Evolutionary conservation across 2,888 invertebrate genomes (phyloP).

Genomic region (Drosophila seclusa): DNA sequence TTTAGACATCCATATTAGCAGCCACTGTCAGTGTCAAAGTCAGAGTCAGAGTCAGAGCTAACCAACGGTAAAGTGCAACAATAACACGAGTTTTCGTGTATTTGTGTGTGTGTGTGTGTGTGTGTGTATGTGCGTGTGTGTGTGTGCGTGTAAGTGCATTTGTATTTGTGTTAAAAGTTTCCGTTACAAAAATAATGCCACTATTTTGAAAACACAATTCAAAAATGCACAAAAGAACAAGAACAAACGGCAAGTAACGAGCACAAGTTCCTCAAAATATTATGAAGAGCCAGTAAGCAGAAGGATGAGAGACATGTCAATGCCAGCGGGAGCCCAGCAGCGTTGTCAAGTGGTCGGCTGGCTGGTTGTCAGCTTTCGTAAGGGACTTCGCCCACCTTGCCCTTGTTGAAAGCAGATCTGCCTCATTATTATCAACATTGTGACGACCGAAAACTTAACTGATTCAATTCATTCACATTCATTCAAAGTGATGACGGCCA

Average conservation of each 20-base stretch:
- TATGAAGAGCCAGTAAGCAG: constrained; percentile 1
- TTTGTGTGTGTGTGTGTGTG: constrained; percentile 17
- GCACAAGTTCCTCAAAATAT: constrained; percentile 54
- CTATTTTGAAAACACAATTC: constrained; percentile 65
- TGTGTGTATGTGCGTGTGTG: constrained; percentile 27
- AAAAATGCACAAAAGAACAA: constrained; percentile 61
- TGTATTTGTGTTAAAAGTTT: constrained; percentile 70
- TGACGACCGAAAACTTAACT: constrained; percentile 49
- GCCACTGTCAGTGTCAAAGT: constrained; percentile 21
- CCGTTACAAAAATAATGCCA: constrained; percentile 64
- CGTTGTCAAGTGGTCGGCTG: constrained; percentile 49
- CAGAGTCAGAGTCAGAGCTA: constrained; percentile 43
- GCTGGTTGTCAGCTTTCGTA: constrained; percentile 44
- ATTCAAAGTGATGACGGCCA: constrained; percentile 61
- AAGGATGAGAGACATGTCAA: constrained; percentile 21
- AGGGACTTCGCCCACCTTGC: constrained; percentile 46
- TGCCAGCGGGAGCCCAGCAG: constrained; percentile 37
- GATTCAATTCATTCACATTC: constrained; percentile 67
- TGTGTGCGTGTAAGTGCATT: constrained; percentile 25
- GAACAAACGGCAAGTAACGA: constrained; percentile 71
- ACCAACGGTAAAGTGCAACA: constrained; percentile 71
- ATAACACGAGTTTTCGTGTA: constrained; percentile 27
- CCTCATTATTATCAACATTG: constrained; percentile 17
- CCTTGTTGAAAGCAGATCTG: not conserved
- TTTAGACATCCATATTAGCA: constrained; percentile 22